Evolutionary conservation across 2,888 invertebrate species (phyloP).

Genomic region (Lasioglossum zephyrum): DNA sequence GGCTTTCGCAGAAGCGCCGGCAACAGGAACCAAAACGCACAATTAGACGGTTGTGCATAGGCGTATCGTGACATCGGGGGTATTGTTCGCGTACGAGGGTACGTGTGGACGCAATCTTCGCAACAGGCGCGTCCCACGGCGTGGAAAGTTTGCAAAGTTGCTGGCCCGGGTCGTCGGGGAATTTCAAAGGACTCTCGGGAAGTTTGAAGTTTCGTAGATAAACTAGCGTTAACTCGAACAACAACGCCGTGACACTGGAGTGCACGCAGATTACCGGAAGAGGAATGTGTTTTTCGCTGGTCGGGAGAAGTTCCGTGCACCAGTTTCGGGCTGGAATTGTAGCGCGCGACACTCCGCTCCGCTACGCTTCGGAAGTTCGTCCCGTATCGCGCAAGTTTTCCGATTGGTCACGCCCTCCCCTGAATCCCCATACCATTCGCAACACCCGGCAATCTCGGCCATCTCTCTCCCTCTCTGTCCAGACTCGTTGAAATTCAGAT

Average conservation of each 20-base stretch:
- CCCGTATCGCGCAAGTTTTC: constrained; percentile 44
- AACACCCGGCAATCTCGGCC: constrained; percentile 14
- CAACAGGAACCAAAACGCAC: not conserved
- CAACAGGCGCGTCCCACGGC: constrained; percentile 6
- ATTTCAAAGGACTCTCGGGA: constrained; percentile 19
- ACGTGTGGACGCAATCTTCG: not conserved
- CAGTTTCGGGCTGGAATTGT: constrained; percentile 51
- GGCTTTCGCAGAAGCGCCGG: not conserved
- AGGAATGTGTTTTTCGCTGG: constrained; percentile 27
- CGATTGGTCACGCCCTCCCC: constrained; percentile 37
- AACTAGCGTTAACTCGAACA: constrained; percentile 25
- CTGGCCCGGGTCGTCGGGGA: not conserved
- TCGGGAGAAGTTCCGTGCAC: constrained; percentile 45
- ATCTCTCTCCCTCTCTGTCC: not conserved
- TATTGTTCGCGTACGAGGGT: constrained; percentile 5
- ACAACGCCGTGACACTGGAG: constrained; percentile 25
- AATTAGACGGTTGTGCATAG: constrained; percentile 8
- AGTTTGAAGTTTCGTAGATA: constrained; percentile 30
- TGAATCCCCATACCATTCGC: not conserved
- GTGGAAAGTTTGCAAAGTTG: not conserved
- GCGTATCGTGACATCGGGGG: not conserved
- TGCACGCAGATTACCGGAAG: constrained; percentile 27
- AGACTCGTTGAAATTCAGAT: constrained; percentile 37
- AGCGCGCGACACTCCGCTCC: constrained; percentile 4
- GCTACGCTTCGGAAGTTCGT: constrained; percentile 25